Evolutionary conservation across 2,797 vertebrate genomes (phyloP).

Genomic region (Squalus acanthias): DNA sequence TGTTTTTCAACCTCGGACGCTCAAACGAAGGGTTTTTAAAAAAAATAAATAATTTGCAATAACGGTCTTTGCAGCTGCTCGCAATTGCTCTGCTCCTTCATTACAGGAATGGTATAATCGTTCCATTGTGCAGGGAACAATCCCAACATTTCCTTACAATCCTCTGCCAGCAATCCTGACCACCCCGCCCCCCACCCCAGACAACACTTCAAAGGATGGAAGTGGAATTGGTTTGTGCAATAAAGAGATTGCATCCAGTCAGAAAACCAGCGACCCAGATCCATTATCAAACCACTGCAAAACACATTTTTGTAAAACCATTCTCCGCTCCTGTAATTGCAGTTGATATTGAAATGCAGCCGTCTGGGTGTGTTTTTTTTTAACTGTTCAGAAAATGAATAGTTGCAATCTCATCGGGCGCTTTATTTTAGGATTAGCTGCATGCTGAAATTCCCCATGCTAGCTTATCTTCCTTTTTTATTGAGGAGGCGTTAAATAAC

Average conservation of each 20-base stretch:
- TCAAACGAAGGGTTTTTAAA: not conserved
- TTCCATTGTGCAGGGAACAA: constrained; percentile 34
- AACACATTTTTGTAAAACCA: not conserved
- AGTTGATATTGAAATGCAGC: not conserved
- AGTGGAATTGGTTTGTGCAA: not conserved
- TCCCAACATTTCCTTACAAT: not conserved
- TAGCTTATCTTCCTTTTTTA: not conserved
- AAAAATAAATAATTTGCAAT: not conserved
- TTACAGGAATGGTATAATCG: constrained; percentile 22
- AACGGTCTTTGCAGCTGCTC: not conserved
- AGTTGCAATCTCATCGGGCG: not conserved
- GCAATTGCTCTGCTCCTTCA: not conserved
- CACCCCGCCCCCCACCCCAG: not conserved
- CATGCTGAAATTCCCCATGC: not conserved
- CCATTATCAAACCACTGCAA: too few species aligned
- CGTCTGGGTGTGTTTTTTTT: not conserved
- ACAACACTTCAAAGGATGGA: not conserved
- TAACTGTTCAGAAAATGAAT: not conserved
- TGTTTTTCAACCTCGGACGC: not conserved
- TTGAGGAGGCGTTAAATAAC: not conserved
- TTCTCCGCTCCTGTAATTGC: not conserved
- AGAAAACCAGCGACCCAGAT: not conserved
- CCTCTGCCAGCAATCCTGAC: not conserved
- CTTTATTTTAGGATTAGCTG: not conserved
- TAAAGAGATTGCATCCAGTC: not conserved